These are phyloP conservation scores for Poeciliopsis prolifica DNA, from an alignment of 2,113 vertebrate species.

Conservation along the genomic window DNA sequence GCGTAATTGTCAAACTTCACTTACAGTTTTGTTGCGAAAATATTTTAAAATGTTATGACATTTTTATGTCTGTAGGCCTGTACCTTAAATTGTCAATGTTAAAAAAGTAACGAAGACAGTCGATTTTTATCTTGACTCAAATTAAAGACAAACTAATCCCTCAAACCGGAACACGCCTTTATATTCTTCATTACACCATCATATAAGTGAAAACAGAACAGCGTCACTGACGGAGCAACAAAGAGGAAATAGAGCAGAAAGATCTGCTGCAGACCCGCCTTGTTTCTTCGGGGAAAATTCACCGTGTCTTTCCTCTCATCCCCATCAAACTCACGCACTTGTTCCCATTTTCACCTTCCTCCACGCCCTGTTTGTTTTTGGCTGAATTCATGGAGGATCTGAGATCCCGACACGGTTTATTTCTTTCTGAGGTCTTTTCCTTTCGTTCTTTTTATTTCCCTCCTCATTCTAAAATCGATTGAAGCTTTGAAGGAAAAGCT, in stretches of 20 bases:
- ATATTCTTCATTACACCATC: background rate
- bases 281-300: conserved; percentile 73
- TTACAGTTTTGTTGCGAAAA: no score
- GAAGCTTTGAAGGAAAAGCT: conserved; percentile 77
- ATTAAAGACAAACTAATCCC: background rate
- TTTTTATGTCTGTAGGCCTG: no score
- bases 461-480: conserved; percentile 75
- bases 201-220: background rate
- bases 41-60: no score
- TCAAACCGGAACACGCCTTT: background rate
- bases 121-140: background rate
- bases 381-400: conserved; percentile 77
- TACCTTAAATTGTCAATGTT: no score
- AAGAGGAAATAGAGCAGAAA: conserved; percentile 42
- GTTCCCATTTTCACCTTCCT: conserved; percentile 72
- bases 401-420: conserved; percentile 77
- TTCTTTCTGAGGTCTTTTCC: conserved; percentile 75
- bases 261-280: conserved; percentile 40
- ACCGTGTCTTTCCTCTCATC: conserved; percentile 82
- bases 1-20: no score
- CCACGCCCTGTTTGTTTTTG: conserved; percentile 88
- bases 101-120: no score
- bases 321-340: conserved; percentile 58
- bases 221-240: conserved; percentile 21
- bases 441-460: conserved; percentile 44